Evolutionary conservation across 1,140 invertebrate genomes (phyloP).

Genomic region (Aphis gossypii): DNA sequence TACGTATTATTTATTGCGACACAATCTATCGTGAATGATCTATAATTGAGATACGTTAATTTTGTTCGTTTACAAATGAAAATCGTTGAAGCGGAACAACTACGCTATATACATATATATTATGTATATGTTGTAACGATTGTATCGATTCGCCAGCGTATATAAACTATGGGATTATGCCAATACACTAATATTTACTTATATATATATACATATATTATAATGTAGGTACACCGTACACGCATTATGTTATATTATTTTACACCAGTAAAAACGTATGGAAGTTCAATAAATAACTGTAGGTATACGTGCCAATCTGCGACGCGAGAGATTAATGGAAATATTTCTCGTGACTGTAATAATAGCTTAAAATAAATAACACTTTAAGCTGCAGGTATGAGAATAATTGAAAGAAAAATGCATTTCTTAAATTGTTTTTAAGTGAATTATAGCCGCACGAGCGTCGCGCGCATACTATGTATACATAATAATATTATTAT

Average conservation of each 20-base stretch:
- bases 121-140: not conserved
- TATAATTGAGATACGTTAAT: not conserved
- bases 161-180: not conserved
- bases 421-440: constrained; percentile 31
- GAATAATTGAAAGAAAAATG: not conserved
- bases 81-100: not conserved
- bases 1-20: not conserved
- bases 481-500: too few species aligned
- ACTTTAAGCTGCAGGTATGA: not conserved
- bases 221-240: not conserved
- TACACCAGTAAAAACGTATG: not conserved
- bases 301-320: not conserved
- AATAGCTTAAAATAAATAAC: not conserved
- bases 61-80: not conserved
- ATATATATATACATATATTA: not conserved
- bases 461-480: not conserved
- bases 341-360: constrained; percentile 20
- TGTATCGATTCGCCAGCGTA: not conserved
- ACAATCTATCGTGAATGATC: not conserved
- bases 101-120: not conserved
- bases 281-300: not conserved
- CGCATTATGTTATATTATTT: not conserved
- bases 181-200: not conserved
- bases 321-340: not conserved
- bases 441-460: constrained; percentile 5